These are phyloP conservation scores for Panagrolaimus sp. DNA, from an alignment of 1,140 invertebrate species.

Conservation along the genomic window DNA sequence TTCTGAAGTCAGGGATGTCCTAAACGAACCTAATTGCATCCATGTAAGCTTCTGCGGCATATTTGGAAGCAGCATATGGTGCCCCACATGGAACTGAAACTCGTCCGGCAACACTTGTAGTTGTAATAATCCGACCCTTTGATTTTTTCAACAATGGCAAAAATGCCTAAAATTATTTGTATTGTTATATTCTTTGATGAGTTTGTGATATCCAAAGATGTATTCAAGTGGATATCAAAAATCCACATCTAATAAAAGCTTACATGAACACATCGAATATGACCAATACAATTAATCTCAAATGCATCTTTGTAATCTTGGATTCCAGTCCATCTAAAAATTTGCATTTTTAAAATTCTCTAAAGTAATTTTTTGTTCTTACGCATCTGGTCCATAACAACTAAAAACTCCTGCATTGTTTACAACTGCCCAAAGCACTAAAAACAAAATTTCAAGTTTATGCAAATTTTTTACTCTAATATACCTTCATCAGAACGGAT, in stretches of 20 bases:
- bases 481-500: not conserved
- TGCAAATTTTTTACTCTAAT: no score
- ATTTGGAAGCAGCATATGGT: conserved; percentile 49
- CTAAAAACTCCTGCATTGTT: conserved; percentile 67
- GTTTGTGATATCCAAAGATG: not conserved
- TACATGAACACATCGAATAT: conserved; percentile 42
- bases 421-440: conserved; percentile 69
- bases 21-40: conserved; percentile 46
- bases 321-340: conserved; percentile 31
- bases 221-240: not conserved
- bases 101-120: conserved; percentile 51
- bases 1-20: not conserved
- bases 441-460: not conserved
- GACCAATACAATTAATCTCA: conserved; percentile 38
- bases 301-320: conserved; percentile 37
- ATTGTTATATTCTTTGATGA: not conserved
- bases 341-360: no score
- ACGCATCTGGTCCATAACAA: conserved; percentile 50
- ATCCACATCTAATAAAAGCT: conserved; percentile 22
- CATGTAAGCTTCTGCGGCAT: conserved; percentile 51
- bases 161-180: conserved; percentile 57
- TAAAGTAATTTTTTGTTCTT: no score
- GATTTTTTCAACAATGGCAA: conserved; percentile 45
- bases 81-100: conserved; percentile 31
- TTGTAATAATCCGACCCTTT: conserved; percentile 46